phyloP scores from a whole-genome alignment of 2,113 vertebrate species.

The Trogon melanurus region DNA sequence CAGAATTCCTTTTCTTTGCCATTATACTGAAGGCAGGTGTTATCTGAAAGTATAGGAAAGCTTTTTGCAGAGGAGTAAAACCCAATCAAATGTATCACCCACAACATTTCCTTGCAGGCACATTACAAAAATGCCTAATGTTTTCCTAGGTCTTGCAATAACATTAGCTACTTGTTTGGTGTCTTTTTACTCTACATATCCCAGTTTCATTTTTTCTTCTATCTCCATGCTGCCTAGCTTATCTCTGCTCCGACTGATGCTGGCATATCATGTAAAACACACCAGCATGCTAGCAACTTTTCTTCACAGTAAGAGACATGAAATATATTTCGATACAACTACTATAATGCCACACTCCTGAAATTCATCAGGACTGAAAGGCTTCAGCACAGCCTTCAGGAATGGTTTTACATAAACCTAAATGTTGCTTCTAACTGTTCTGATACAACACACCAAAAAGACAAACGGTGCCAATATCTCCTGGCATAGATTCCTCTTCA shows the following conservation, averaged over 20 bases:
- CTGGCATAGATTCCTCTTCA: background rate
- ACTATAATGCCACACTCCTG: background rate
- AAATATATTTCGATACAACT: slow-evolving; percentile 32
- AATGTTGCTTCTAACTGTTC: slow-evolving; percentile 15
- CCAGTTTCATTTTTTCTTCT: background rate
- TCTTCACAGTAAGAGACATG: background rate
- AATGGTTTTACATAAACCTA: background rate
- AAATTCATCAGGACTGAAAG: slow-evolving; percentile 1
- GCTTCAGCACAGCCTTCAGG: background rate
- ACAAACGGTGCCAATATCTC: slow-evolving; percentile 9
- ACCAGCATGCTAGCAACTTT: background rate
- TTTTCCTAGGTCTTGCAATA: background rate
- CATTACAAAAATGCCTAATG: background rate
- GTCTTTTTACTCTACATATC: background rate
- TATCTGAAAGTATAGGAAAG: background rate
- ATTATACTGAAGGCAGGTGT: background rate
- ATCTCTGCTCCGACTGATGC: background rate
- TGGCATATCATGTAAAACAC: background rate
- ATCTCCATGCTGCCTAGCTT: background rate
- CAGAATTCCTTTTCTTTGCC: background rate
- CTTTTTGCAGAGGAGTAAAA: background rate
- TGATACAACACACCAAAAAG: slow-evolving; percentile 8
- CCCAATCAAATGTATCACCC: background rate
- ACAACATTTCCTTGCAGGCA: background rate
- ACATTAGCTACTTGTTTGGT: background rate